Percentiles rank a stretch among this genome's conserved stretches.
These are phyloP conservation scores for Stictocephala bisonia DNA, from an alignment of 2,888 invertebrate genomes.

Conservation along the genomic window DNA sequence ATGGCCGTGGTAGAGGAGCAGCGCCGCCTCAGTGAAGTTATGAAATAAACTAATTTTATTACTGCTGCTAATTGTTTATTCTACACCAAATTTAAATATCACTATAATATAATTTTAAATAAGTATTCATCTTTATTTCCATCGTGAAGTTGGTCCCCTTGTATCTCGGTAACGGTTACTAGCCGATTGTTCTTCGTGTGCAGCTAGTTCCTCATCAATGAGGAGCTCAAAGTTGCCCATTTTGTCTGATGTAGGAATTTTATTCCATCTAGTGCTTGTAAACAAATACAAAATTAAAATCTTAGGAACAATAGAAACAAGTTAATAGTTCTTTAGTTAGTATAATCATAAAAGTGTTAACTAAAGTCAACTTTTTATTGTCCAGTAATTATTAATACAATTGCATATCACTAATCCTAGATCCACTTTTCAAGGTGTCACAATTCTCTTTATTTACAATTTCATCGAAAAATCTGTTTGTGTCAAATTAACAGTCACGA, in stretches of 20 bases:
- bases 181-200: constrained; percentile 46
- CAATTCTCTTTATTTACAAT: too few relatives aligned
- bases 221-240: constrained; percentile 86
- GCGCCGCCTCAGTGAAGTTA: constrained; percentile 65
- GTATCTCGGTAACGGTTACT: constrained; percentile 41
- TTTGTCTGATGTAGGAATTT: constrained; percentile 79
- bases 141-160: constrained; percentile 39
- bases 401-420: too few relatives aligned
- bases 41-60: constrained; percentile 28
- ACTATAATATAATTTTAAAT: not conserved
- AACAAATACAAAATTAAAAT: not conserved
- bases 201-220: constrained; percentile 78
- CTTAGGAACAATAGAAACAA: constrained; percentile 4
- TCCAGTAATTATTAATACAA: too few relatives aligned
- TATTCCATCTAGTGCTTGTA: constrained; percentile 83
- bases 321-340: not conserved
- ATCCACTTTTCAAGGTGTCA: too few relatives aligned
- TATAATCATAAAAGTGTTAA: too few relatives aligned
- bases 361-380: too few relatives aligned
- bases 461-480: too few relatives aligned
- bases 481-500: too few relatives aligned
- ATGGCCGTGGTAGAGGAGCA: constrained; percentile 76
- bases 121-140: constrained; percentile 45
- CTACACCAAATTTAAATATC: not conserved
- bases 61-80: constrained; percentile 1